These are phyloP conservation scores for Mormyrops attenuatus DNA, from an alignment of 2,797 vertebrate species.

Conservation along the genomic window DNA sequence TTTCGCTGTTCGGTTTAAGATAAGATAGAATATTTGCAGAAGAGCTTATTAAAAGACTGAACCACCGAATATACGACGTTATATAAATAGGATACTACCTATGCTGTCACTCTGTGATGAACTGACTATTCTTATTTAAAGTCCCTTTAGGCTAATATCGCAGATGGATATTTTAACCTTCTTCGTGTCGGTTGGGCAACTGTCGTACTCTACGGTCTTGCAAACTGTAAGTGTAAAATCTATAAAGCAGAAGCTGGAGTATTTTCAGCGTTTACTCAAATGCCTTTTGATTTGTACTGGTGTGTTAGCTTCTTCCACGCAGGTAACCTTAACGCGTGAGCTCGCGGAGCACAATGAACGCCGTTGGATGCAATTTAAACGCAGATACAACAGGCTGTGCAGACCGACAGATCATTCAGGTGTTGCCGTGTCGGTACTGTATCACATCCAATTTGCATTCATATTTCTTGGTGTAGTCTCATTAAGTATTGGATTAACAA, in stretches of 20 bases:
- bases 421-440: background rate
- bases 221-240: background rate
- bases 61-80: slow-evolving; percentile 14
- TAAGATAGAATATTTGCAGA: slow-evolving; percentile 29
- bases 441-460: background rate
- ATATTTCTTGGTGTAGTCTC: background rate
- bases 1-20: slow-evolving; percentile 25
- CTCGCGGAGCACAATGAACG: background rate
- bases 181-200: background rate
- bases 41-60: slow-evolving; percentile 23
- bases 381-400: background rate
- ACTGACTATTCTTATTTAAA: background rate
- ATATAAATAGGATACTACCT: slow-evolving; percentile 20
- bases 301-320: background rate
- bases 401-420: background rate
- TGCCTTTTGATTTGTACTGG: background rate
- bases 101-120: background rate
- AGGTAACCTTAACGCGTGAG: background rate
- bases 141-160: background rate
- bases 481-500: background rate
- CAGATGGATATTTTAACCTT: background rate
- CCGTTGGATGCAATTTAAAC: background rate
- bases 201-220: background rate
- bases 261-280: background rate
- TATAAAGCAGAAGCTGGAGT: background rate